Evolutionary conservation across 2,797 vertebrate species (phyloP).

Genomic region (Pseudocheirus occidentalis): DNA sequence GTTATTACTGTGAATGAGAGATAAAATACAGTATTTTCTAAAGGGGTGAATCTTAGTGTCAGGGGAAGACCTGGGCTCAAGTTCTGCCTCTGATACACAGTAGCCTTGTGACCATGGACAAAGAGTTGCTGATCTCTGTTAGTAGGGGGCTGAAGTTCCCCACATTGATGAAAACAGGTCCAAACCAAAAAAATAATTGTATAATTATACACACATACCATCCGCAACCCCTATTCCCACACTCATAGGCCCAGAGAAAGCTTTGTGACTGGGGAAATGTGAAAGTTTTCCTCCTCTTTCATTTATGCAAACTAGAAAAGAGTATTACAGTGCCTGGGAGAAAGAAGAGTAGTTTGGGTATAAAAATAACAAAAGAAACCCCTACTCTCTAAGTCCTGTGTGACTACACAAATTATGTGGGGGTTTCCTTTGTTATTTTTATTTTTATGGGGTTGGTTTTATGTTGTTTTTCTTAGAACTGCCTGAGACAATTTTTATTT

Average conservation of each 20-base stretch:
- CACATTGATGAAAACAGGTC: not conserved
- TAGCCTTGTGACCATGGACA: not conserved
- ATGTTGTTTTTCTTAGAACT: slow-evolving; percentile 46
- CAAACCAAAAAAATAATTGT: not conserved
- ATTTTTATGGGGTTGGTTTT: not conserved
- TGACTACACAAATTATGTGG: not conserved
- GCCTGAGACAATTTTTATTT: slow-evolving; percentile 53
- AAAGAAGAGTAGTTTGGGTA: not conserved
- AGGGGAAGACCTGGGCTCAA: not conserved
- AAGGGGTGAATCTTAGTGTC: not conserved
- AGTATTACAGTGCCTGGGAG: not conserved
- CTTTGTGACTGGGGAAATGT: not conserved
- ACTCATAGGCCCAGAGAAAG: not conserved
- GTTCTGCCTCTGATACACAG: not conserved
- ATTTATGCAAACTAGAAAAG: slow-evolving; percentile 33
- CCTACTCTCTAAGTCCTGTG: not conserved
- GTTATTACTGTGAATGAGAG: not conserved
- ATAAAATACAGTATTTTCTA: not conserved
- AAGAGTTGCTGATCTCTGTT: not conserved
- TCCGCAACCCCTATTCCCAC: not conserved
- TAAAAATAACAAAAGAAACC: not conserved
- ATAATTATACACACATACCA: not conserved
- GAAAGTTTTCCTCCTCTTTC: slow-evolving; percentile 14
- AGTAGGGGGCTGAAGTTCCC: not conserved
- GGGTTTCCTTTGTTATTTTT: slow-evolving; percentile 1